Evolutionary conservation across 2,888 invertebrate species (phyloP), one percentile per base, ranked within the genome.

Genomic region (Bombylius major): DNA sequence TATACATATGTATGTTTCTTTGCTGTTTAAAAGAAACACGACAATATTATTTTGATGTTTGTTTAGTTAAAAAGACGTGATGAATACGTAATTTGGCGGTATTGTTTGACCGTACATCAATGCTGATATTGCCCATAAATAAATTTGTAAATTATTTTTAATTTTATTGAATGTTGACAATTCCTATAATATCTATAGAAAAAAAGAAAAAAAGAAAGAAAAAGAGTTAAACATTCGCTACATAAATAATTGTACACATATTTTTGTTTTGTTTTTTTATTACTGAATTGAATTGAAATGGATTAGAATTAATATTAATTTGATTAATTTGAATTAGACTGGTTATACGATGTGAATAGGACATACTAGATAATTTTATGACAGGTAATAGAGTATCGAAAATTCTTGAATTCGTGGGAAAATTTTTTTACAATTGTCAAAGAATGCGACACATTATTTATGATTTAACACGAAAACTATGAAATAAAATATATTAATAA

Each of bases 81-180:
- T 50, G 50, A 50, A 50, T 50, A 36, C n/a, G 5, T 33, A 50
- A 34, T 13, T 34, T 7, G 50, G 14, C 34, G 50, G 47, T 14
- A 9, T 36, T 32, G 50, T 50, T 50, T 50, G 50, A 50, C 50
- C 32, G 32, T 34, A n/a, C 5, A 50, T 36, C 50, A 14, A 33
- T n/a, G n/a, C 36, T 33, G 36, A 6, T 33, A 34, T 50, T 8
- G 39, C 32, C n/a, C 34, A 50, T 50, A 50, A 50, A 50, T 49
- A 54, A 50, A 50, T 54, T 54, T 45, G 48, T 54, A 49, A 50
- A 54, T 54, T 54, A 54, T 54, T 50, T 54, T 50, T 45, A 54
- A 54, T 45, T 54, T 54, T 54, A 54, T 54, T 50, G 54, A 54
- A 54, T 54, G 54, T 54, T 54, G 54, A 54, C 54, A 54, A 54